Conservation (phyloP, 2,888 invertebrate genomes). For the Cheilosia variabilis region DNA sequence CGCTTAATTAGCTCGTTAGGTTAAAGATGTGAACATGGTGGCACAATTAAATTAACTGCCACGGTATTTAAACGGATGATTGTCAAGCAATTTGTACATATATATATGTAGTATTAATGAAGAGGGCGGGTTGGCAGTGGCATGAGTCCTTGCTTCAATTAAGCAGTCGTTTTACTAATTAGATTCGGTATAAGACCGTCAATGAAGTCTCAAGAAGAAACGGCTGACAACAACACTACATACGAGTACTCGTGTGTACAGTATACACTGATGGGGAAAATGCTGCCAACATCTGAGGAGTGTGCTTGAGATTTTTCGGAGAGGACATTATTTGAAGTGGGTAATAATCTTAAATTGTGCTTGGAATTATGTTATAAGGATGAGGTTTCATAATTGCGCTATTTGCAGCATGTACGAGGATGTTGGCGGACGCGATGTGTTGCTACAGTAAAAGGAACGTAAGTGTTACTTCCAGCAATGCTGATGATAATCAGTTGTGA, state of each 20-base stretch:
- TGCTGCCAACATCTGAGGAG: background rate
- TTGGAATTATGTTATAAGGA: slow-evolving; percentile 48
- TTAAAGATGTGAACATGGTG: slow-evolving; percentile 67
- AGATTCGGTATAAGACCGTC: slow-evolving; percentile 41
- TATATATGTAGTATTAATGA: too few species aligned
- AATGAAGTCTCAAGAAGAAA: background rate
- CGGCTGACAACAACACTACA: background rate
- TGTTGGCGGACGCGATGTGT: background rate
- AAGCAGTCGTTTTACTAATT: slow-evolving; percentile 69
- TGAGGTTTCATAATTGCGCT: slow-evolving; percentile 25
- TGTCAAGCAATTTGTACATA: slow-evolving; percentile 63
- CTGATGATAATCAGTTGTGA: slow-evolving; percentile 13
- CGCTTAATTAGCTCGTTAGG: slow-evolving; percentile 72
- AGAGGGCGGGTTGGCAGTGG: background rate
- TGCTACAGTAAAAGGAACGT: background rate
- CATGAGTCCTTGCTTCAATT: slow-evolving; percentile 69
- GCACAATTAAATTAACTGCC: slow-evolving; percentile 68
- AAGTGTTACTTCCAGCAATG: background rate
- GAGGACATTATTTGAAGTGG: slow-evolving; percentile 26
- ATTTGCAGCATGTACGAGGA: slow-evolving; percentile 44
- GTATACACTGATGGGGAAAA: background rate
- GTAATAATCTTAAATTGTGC: slow-evolving; percentile 61
- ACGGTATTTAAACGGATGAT: slow-evolving; percentile 67
- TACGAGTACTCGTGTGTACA: background rate
- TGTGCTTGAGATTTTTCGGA: slow-evolving; percentile 35